Evolutionary conservation across 2,797 vertebrate genomes (phyloP).

Genomic region (Ispidina lecontei): DNA sequence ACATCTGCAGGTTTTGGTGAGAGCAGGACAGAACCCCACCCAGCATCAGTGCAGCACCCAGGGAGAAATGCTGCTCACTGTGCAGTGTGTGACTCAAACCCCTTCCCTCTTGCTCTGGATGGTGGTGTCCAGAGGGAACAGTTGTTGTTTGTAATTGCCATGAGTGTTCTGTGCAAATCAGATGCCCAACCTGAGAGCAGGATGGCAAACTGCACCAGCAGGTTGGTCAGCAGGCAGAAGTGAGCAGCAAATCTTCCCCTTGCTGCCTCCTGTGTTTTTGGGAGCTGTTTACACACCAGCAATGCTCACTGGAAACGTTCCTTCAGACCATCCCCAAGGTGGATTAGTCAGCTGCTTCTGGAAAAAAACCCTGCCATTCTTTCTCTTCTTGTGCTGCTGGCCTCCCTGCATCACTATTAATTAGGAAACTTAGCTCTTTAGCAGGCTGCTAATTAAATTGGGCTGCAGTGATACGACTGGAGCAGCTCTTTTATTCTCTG

Average conservation of each 20-base stretch:
- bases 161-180: neutral
- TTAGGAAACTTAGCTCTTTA: conserved; percentile 57
- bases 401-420: conserved; percentile 54
- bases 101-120: neutral
- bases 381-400: conserved; percentile 33
- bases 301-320: neutral
- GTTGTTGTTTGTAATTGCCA: neutral
- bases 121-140: neutral
- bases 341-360: conserved; percentile 54
- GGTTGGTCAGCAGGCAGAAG: conserved; percentile 7
- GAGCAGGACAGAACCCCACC: neutral
- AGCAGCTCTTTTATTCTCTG: conserved; percentile 1
- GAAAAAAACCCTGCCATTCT: neutral
- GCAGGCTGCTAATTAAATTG: conserved; percentile 57
- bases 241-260: neutral
- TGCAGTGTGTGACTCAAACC: neutral
- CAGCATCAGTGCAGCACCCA: neutral
- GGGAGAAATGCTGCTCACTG: neutral
- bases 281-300: neutral
- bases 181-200: neutral
- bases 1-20: neutral
- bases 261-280: neutral
- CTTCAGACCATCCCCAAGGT: conserved; percentile 16
- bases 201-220: neutral
- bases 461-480: conserved; percentile 23